Evolutionary conservation across 2,888 invertebrate species (phyloP), one percentile per base, ranked within the genome.

Genomic region (Cephus pygmeus): DNA sequence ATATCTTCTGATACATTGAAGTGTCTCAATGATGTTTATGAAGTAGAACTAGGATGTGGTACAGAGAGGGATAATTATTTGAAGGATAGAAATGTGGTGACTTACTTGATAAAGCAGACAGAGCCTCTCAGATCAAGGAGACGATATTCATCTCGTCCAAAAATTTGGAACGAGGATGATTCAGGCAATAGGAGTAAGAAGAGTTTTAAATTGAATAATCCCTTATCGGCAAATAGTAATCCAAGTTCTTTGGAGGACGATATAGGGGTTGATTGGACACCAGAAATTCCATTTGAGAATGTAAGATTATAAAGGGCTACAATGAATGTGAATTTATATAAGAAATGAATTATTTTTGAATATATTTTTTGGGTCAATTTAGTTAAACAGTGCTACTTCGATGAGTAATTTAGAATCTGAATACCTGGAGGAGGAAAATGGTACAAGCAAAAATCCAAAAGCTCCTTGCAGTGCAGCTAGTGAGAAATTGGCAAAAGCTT

Each of bases 21-120:
- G 80, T 98, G 96, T 88, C 93, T 99, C 81, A 95, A 96, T 87
- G 96, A 96, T 12, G 96, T 96, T 12, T 99, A 98, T 90, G 98
- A 98, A 87, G 97, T 99, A 78, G 99, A 99, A 89, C 96, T 97
- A 0, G 99, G 99, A 0, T 94, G 96, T 85, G 99, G 98, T 0
- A 96, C 95, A 40, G 94, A 95, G 31, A 93, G 98, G 75, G 96
- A 98, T 91, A 93, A 95, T 78, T 98, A 97, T 92, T 93, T 99
- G 68, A 95, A 95, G 86, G 97, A 98, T 85, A 95, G 97, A 85
- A 95, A 96, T 86, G 95, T 98, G 79, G 95, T 95, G 85, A 99
- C 99, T 3, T 99, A 95, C 92, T 93, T 99, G 79, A 97, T 99
- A 83, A 96, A 95, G 89, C 94, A 95, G 86, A 94, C 95, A 1